These are phyloP conservation scores for Psittacula echo DNA, from an alignment of 2,797 vertebrate genomes.

Conservation along the genomic window DNA sequence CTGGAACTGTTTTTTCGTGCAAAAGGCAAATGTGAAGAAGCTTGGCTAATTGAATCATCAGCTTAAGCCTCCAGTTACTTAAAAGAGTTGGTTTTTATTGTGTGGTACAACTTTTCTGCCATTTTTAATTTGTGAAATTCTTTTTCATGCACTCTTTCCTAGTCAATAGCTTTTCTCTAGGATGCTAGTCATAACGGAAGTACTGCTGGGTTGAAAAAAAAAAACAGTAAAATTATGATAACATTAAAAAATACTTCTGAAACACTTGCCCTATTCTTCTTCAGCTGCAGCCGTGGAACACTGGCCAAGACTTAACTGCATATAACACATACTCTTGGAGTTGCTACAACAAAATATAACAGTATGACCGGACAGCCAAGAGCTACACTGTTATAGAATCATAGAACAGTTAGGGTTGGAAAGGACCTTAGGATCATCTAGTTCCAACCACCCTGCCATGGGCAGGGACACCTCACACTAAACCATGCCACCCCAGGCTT, in stretches of 20 bases:
- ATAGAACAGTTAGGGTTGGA: no score
- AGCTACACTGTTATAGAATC: background rate
- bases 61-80: background rate
- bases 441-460: no score
- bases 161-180: background rate
- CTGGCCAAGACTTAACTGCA: background rate
- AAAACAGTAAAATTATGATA: background rate
- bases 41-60: background rate
- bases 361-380: background rate
- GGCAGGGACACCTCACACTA: no score
- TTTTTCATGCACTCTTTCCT: background rate
- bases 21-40: background rate
- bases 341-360: background rate
- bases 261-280: background rate
- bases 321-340: background rate
- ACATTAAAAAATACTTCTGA: background rate
- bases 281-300: background rate
- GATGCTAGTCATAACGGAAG: background rate
- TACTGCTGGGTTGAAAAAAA: background rate
- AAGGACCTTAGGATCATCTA: no score
- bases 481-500: no score
- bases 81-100: rapidly evolving
- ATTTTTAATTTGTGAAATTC: background rate
- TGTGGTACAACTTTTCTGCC: background rate
- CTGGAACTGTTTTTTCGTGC: background rate